phyloP scores from a whole-genome alignment of 2,113 vertebrate species.

The Oreochromis tanganicae region DNA sequence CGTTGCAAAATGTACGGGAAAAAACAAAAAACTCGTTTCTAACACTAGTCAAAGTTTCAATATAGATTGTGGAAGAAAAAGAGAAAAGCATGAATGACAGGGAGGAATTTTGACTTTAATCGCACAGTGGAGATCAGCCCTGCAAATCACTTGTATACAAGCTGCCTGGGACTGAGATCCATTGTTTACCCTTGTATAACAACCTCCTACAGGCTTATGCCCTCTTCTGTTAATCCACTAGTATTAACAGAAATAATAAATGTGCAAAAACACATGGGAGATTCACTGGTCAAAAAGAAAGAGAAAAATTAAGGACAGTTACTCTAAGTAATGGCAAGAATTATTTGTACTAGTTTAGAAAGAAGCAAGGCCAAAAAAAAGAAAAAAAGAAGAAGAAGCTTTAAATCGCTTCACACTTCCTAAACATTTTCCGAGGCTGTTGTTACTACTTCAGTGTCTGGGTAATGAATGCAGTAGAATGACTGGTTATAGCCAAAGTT shows the following conservation, averaged over 20 bases:
- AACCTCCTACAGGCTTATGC: background rate
- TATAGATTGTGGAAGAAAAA: background rate
- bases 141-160: conserved; percentile 20
- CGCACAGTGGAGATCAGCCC: conserved; percentile 3
- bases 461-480: background rate
- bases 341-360: background rate
- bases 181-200: conserved; percentile 6
- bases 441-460: background rate
- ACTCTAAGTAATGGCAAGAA: background rate
- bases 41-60: background rate
- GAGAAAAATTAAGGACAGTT: background rate
- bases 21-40: background rate
- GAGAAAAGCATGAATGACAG: background rate
- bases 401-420: background rate
- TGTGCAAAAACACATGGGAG: background rate
- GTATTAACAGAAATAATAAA: background rate
- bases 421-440: background rate
- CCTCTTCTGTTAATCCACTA: background rate
- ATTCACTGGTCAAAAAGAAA: background rate
- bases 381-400: background rate
- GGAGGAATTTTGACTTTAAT: background rate
- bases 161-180: background rate
- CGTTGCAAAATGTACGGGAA: background rate
- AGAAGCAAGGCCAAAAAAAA: background rate
- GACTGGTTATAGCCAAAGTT: background rate